phyloP scores from a whole-genome alignment of 2,888 invertebrate species.

The Hypselothyrea guttata region DNA sequence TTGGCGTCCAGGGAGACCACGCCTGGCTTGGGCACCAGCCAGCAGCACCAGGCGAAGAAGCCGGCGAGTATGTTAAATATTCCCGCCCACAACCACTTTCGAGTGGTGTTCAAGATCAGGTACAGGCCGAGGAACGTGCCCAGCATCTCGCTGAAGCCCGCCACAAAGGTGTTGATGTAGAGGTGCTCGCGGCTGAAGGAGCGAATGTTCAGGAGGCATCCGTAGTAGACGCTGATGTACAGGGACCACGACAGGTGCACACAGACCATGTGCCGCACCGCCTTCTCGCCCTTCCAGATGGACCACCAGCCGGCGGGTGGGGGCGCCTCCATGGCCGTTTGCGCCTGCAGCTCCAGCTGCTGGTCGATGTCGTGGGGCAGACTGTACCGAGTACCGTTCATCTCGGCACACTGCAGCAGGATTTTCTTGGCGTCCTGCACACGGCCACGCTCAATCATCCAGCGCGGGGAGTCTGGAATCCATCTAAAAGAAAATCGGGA shows the following conservation, averaged over 20 bases:
- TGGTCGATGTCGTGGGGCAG: slow-evolving; percentile 82
- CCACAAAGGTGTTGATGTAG: slow-evolving; percentile 82
- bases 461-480: slow-evolving; percentile 83
- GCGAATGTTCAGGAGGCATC: slow-evolving; percentile 83
- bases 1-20: slow-evolving; percentile 75
- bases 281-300: slow-evolving; percentile 81
- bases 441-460: slow-evolving; percentile 82
- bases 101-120: slow-evolving; percentile 79
- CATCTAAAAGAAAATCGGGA: slow-evolving; percentile 73
- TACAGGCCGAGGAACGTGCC: slow-evolving; percentile 81
- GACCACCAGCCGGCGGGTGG: slow-evolving; percentile 82
- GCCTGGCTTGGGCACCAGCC: slow-evolving; percentile 79
- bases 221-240: slow-evolving; percentile 83
- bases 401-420: slow-evolving; percentile 79
- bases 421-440: slow-evolving; percentile 82
- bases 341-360: slow-evolving; percentile 81
- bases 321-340: slow-evolving; percentile 80
- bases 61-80: slow-evolving; percentile 81
- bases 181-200: slow-evolving; percentile 82
- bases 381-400: slow-evolving; percentile 80
- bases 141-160: slow-evolving; percentile 81
- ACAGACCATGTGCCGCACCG: slow-evolving; percentile 79
- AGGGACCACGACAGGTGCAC: slow-evolving; percentile 82
- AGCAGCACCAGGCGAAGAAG: slow-evolving; percentile 79
- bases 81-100: slow-evolving; percentile 82